Evolutionary conservation across 2,797 vertebrate species (phyloP).

Genomic region (Eospalax fontanierii): DNA sequence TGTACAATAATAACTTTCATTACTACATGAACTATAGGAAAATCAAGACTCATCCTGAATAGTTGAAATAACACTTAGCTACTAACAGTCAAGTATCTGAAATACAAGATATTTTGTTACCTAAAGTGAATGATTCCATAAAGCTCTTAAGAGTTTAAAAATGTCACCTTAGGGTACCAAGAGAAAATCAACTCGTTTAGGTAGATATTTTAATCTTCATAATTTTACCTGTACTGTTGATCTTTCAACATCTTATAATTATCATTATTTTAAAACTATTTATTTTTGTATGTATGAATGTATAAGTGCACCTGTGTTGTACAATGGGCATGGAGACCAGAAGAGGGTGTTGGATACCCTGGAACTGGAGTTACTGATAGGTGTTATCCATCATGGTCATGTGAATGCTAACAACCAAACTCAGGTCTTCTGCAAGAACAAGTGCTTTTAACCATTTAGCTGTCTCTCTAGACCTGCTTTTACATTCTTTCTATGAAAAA

Average conservation of each 20-base stretch:
- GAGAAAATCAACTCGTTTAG: constrained; percentile 26
- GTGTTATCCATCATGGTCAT: too few relatives aligned
- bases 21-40: background rate
- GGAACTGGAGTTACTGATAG: too few relatives aligned
- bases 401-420: too few relatives aligned
- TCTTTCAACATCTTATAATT: constrained; percentile 49
- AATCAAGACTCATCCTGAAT: background rate
- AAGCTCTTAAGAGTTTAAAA: background rate
- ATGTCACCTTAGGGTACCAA: constrained; percentile 9
- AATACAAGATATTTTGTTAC: constrained; percentile 1
- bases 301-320: too few relatives aligned
- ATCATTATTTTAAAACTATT: background rate
- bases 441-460: too few relatives aligned
- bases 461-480: constrained; percentile 28
- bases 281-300: too few relatives aligned
- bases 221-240: constrained; percentile 1
- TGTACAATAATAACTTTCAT: background rate
- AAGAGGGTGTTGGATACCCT: too few relatives aligned
- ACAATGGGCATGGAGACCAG: too few relatives aligned
- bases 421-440: too few relatives aligned
- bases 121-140: constrained; percentile 38
- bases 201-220: background rate
- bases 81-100: background rate
- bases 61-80: constrained; percentile 31
- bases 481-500: background rate